Percentiles rank a stretch among this genome's conserved stretches.
Evolutionary conservation across 2,113 vertebrate genomes (phyloP).

Genomic region (Lepisosteus osseus): DNA sequence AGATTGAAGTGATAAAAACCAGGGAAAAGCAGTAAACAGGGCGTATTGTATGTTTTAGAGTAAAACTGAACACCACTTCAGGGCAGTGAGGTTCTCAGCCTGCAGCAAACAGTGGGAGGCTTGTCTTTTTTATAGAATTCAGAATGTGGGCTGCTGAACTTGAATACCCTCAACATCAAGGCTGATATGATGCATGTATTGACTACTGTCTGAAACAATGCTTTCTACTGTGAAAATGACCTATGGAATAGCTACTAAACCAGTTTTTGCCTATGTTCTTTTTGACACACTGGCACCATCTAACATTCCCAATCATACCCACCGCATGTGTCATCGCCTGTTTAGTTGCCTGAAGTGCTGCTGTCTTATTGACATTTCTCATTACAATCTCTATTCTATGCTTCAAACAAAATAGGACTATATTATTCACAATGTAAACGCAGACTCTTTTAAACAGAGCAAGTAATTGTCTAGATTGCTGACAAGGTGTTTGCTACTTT

Average conservation of each 20-base stretch:
- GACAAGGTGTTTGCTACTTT: background rate
- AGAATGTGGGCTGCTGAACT: too few relatives aligned
- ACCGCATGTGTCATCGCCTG: background rate
- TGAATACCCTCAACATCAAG: too few relatives aligned
- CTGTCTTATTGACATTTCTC: constrained; percentile 1
- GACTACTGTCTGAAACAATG: too few relatives aligned
- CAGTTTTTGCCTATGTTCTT: background rate
- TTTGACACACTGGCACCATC: background rate
- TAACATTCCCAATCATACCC: background rate
- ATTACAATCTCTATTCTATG: background rate
- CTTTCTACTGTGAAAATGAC: too few relatives aligned
- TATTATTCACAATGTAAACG: background rate
- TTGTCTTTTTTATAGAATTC: too few relatives aligned
- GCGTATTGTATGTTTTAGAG: too few relatives aligned
- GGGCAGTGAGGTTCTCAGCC: too few relatives aligned
- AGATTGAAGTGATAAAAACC: too few relatives aligned
- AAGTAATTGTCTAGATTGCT: background rate
- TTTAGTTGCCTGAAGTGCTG: background rate
- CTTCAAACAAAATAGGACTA: background rate
- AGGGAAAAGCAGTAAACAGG: too few relatives aligned
- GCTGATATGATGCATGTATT: too few relatives aligned
- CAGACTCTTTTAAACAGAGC: background rate
- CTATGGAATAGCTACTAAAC: background rate
- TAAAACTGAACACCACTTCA: too few relatives aligned
- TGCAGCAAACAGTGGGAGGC: too few relatives aligned